Conservation (phyloP, 2,797 vertebrate species). For the Bucorvus abyssinicus region DNA sequence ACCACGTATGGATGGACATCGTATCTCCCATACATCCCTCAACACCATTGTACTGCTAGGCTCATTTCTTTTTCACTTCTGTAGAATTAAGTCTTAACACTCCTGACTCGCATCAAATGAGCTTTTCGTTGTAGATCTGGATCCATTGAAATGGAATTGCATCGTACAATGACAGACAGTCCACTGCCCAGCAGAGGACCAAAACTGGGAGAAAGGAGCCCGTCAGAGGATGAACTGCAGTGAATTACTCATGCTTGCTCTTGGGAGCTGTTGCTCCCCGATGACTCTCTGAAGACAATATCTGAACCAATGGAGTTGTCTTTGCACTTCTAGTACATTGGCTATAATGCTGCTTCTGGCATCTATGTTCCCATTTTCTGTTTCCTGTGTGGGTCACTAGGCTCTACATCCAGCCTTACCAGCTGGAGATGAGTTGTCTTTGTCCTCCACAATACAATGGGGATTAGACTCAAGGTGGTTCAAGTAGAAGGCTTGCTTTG, state of each 20-base stretch:
- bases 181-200: background rate
- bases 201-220: background rate
- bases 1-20: background rate
- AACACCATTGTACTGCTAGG: background rate
- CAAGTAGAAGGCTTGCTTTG: constrained; percentile 35
- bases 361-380: background rate
- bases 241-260: background rate
- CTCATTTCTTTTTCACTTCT: background rate
- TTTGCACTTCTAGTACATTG: background rate
- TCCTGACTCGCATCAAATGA: background rate
- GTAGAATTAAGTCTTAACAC: background rate
- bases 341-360: background rate
- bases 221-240: background rate
- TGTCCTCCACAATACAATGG: background rate
- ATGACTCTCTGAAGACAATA: background rate
- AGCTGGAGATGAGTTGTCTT: background rate
- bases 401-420: background rate
- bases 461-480: constrained; percentile 5
- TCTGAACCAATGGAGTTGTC: background rate
- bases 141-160: background rate
- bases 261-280: background rate
- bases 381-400: background rate
- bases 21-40: background rate
- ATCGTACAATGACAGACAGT: accelerated
- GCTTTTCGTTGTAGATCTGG: background rate